Evolutionary conservation across 2,888 invertebrate species (phyloP).

Genomic region (Oasisia sp.): DNA sequence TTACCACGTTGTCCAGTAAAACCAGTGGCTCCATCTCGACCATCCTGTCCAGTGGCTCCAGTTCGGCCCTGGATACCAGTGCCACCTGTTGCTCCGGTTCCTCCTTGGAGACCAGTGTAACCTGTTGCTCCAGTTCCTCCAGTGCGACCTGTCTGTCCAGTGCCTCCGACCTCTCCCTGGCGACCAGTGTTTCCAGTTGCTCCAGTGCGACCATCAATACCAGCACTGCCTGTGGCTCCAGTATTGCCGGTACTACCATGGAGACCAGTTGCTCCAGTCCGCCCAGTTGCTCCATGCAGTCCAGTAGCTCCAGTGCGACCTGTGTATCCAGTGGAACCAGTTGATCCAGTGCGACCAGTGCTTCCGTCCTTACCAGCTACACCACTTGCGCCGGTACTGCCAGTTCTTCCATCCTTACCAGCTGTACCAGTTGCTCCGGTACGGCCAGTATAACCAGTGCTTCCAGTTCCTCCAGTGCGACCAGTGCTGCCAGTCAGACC

Average conservation of each 20-base stretch:
- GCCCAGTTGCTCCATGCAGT: background rate
- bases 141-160: slow-evolving; percentile 5
- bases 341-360: background rate
- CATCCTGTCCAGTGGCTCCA: background rate
- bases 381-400: slow-evolving; percentile 21
- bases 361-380: background rate
- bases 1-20: slow-evolving; percentile 7
- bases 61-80: background rate
- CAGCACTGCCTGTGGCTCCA: background rate
- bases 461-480: slow-evolving; percentile 33
- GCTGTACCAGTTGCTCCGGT: slow-evolving; percentile 28
- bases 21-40: background rate
- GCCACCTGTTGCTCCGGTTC: background rate
- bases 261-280: slow-evolving; percentile 19
- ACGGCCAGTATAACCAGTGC: slow-evolving; percentile 27
- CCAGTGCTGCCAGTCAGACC: slow-evolving; percentile 32
- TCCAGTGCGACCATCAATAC: slow-evolving; percentile 14
- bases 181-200: background rate
- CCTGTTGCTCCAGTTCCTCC: slow-evolving; percentile 19
- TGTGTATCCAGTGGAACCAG: background rate
- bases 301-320: slow-evolving; percentile 24
- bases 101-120: background rate
- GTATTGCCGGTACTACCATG: background rate
- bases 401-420: slow-evolving; percentile 22
- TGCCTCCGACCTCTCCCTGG: slow-evolving; percentile 14